Conservation (phyloP, 2,888 invertebrate species). For the Mycalesis mineus region DNA sequence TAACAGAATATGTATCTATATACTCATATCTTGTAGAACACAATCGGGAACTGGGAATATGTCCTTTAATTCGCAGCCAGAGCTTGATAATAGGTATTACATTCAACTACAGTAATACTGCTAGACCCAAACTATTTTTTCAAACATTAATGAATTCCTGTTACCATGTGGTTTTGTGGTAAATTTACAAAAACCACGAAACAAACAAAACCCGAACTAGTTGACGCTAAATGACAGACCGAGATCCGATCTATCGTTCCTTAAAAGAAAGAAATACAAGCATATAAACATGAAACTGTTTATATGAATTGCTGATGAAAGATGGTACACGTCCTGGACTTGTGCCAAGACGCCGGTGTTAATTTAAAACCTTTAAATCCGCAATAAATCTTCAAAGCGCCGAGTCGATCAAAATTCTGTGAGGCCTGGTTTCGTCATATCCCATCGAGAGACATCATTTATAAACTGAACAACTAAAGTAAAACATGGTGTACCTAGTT, state of each 20-base stretch:
- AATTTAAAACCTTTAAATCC: constrained; percentile 25
- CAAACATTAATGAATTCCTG: too few relatives aligned
- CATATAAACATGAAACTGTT: not conserved
- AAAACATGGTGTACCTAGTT: too few relatives aligned
- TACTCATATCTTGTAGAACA: too few relatives aligned
- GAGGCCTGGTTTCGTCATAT: not conserved
- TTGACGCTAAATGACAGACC: not conserved
- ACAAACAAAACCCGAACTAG: not conserved
- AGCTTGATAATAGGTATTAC: too few relatives aligned
- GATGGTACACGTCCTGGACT: constrained; percentile 20
- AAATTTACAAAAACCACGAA: not conserved
- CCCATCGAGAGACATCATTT: too few relatives aligned
- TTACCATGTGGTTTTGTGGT: too few relatives aligned
- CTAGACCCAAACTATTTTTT: too few relatives aligned
- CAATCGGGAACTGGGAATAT: too few relatives aligned
- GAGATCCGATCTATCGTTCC: not conserved
- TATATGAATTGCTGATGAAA: constrained; percentile 16
- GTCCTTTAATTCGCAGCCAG: too few relatives aligned
- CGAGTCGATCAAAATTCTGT: constrained; percentile 16
- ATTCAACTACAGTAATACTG: too few relatives aligned
- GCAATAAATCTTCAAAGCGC: constrained; percentile 24
- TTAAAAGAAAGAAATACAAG: constrained; percentile 6
- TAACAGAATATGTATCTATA: too few relatives aligned
- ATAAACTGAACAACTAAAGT: too few relatives aligned
- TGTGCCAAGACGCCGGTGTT: constrained; percentile 23